phyloP scores from a whole-genome alignment of 2,113 vertebrate genomes.

The Bostrychus sinensis region DNA sequence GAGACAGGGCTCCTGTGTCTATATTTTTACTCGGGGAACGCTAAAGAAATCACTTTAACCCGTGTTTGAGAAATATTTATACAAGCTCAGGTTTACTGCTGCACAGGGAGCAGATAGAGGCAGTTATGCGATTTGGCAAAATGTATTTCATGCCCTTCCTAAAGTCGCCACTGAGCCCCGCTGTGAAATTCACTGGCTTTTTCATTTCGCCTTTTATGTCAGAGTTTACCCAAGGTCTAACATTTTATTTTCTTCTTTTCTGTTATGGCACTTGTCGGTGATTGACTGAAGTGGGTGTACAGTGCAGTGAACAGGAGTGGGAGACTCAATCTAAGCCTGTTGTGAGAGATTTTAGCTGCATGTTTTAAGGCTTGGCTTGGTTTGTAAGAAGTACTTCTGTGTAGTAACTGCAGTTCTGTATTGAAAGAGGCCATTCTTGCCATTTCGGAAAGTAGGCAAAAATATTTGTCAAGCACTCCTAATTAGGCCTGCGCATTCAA shows the following conservation, averaged over 20 bases:
- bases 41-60: constrained; percentile 4
- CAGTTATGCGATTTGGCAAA: constrained; percentile 4
- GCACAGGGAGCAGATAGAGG: neutral
- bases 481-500: no score
- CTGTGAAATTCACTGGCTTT: constrained; percentile 6
- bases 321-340: neutral
- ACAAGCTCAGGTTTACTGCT: neutral
- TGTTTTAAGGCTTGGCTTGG: neutral
- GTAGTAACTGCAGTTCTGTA: neutral
- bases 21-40: neutral
- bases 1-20: constrained; percentile 1
- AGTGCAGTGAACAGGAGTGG: neutral
- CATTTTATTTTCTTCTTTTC: neutral
- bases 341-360: neutral
- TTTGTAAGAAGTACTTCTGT: neutral
- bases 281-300: neutral
- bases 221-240: constrained; percentile 7
- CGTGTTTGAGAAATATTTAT: neutral
- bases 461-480: no score
- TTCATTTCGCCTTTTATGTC: constrained; percentile 12
- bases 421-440: no score
- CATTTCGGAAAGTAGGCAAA: no score
- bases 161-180: constrained; percentile 13
- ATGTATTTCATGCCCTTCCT: constrained; percentile 17
- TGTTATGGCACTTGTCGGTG: neutral